phyloP scores from a whole-genome alignment of 2,888 invertebrate species.

The Volucella inflata region DNA sequence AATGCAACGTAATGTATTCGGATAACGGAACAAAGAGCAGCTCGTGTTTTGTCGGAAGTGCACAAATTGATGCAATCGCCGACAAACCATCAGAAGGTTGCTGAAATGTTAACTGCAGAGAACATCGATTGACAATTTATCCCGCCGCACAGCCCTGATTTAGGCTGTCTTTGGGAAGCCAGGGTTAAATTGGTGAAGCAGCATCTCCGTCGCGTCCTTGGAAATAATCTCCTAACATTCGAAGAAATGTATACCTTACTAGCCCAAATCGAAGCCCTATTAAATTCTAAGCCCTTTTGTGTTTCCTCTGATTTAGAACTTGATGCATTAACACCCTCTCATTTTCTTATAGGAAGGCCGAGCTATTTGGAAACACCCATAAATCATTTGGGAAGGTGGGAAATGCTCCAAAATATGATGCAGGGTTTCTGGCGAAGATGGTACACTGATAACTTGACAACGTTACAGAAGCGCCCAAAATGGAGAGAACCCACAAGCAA shows the following conservation, averaged over 20 bases:
- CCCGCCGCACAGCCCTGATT: background rate
- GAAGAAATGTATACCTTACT: constrained; percentile 65
- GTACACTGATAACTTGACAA: constrained; percentile 1
- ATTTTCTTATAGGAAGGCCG: constrained; percentile 44
- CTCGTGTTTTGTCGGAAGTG: too few relatives aligned
- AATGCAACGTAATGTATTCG: too few relatives aligned
- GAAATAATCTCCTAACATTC: constrained; percentile 40
- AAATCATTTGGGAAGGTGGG: constrained; percentile 5
- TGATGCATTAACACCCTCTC: constrained; percentile 51
- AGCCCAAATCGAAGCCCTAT: constrained; percentile 69
- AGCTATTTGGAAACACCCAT: too few relatives aligned
- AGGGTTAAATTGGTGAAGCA: constrained; percentile 35
- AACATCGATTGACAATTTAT: too few relatives aligned
- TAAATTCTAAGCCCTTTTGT: constrained; percentile 53
- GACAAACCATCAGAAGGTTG: too few relatives aligned
- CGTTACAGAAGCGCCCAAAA: constrained; percentile 12
- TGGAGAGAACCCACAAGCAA: constrained; percentile 13
- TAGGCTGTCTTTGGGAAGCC: constrained; percentile 39
- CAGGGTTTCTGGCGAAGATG: constrained; percentile 16
- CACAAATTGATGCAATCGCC: too few relatives aligned
- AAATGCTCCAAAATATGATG: constrained; percentile 1
- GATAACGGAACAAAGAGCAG: too few relatives aligned
- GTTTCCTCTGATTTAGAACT: too few relatives aligned
- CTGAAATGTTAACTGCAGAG: too few relatives aligned
- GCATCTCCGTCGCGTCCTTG: constrained; percentile 57